Base-by-base conservation (phyloP, 1,140 invertebrate genomes). In the Brachionus plicatilis region DNA sequence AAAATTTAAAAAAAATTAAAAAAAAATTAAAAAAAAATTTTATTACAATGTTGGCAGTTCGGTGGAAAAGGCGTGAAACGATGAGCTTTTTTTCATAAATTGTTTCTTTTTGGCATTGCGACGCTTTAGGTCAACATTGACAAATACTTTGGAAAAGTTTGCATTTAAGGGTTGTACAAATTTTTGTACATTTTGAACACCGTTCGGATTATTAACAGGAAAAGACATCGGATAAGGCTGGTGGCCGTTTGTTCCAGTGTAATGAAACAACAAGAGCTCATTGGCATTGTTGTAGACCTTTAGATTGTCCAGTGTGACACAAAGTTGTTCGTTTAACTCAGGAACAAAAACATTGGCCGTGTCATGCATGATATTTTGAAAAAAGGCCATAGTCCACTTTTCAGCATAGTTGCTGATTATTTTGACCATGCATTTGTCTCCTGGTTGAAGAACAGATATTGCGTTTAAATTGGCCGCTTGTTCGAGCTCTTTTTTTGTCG, bases 171-270 rank as follows among this genome's bases (percentile, higher is more conserved):
- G 24, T 37, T 82, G 79, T 82, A 82, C 79, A 82, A 82, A 82
- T 82, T 82, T 82, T 82, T 82, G 79, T 82, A 82, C 79, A 82
- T 82, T 82, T 68, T 82, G 79, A 82, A 82, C 53, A 29, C 72
- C 72, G 9, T 76, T 76, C 2, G 72, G 72, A 76, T 76, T 76
- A 50, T 76, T 76, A 3, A 14, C 7, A 14, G 27, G 41, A 76
- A 47, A 76, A 20, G 68, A 11, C 72, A 76, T 76, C n/a, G 7
- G 45, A 76, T 76, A 50, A 37, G 17, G 14, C 29, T 76, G 72
- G 24, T 76, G 72, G 24, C 72, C 72, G 4, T 50, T 76, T 27
- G 11, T 9, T 3, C 72, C 72, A 0, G 72, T 76, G 43, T 76
- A 76, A 53, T 76, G 72, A 50, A 50, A 27, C 9, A 76, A 24